Conservation (phyloP, 2,888 invertebrate genomes). For the Parascotia fuliginaria region DNA sequence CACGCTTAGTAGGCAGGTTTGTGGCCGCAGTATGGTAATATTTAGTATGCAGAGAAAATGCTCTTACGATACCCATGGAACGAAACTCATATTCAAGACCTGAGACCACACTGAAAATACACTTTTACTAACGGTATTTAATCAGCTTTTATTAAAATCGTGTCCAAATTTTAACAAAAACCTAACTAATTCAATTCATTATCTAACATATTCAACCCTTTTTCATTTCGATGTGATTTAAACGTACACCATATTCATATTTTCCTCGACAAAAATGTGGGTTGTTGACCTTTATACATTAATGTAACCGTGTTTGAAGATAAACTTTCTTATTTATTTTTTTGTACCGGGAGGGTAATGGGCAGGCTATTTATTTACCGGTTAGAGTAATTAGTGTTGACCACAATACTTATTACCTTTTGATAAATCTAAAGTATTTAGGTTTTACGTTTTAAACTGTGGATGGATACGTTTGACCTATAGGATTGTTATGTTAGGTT, state of each 20-base stretch:
- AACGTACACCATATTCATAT: conserved; percentile 66
- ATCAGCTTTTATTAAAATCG: too few relatives aligned
- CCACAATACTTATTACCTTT: conserved; percentile 10
- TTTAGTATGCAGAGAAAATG: too few relatives aligned
- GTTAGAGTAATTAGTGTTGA: conserved; percentile 31
- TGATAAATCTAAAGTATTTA: conserved; percentile 24
- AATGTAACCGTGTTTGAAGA: conserved; percentile 37
- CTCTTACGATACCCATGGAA: too few relatives aligned
- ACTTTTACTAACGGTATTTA: too few relatives aligned
- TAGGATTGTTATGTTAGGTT: not conserved
- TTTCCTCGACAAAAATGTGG: conserved; percentile 60
- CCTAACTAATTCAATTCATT: not conserved
- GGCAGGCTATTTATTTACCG: conserved; percentile 13
- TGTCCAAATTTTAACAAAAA: too few relatives aligned
- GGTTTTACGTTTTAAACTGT: conserved; percentile 3
- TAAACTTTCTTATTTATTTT: conserved; percentile 38
- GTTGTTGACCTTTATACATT: conserved; percentile 54
- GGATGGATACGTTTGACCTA: not conserved
- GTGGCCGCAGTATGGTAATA: too few relatives aligned
- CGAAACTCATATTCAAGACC: too few relatives aligned
- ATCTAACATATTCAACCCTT: conserved; percentile 10
- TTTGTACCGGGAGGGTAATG: conserved; percentile 12
- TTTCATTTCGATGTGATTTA: conserved; percentile 54
- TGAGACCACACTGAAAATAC: too few relatives aligned
- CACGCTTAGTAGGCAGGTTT: too few relatives aligned